Evolutionary conservation across 2,888 invertebrate species (phyloP).

Genomic region (Tipula unca): DNA sequence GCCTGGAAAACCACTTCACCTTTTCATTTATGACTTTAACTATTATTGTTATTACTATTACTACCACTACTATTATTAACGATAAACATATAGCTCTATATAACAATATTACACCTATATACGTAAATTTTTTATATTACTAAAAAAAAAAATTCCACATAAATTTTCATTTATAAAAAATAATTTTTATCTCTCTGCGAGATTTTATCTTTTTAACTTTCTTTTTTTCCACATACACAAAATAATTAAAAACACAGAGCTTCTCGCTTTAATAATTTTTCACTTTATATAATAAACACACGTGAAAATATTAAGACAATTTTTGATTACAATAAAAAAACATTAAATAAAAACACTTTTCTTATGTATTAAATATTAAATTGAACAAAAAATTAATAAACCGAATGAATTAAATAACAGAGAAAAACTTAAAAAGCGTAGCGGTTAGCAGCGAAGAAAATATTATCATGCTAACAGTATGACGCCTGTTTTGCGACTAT

Average conservation of each 20-base stretch:
- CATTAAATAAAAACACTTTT: not conserved
- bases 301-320: not conserved
- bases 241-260: not conserved
- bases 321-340: not conserved
- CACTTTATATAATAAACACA: not conserved
- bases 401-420: not conserved
- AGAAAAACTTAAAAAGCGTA: slow-evolving; percentile 8
- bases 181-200: not conserved
- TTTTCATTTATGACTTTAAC: not conserved
- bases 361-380: not conserved
- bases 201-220: not conserved
- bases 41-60: not conserved
- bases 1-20: not conserved
- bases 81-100: not conserved
- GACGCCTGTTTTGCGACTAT: slow-evolving; percentile 20
- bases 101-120: not conserved
- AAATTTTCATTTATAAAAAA: not conserved
- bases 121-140: not conserved
- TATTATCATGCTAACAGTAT: slow-evolving; percentile 15
- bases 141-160: not conserved
- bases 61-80: not conserved
- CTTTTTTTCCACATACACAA: not conserved
- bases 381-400: not conserved
- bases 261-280: not conserved
- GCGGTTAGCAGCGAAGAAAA: not conserved